Percentiles rank a stretch among this genome's conserved stretches.
Conservation (phyloP, 2,113 vertebrate genomes). For the Camarhynchus parvulus region DNA sequence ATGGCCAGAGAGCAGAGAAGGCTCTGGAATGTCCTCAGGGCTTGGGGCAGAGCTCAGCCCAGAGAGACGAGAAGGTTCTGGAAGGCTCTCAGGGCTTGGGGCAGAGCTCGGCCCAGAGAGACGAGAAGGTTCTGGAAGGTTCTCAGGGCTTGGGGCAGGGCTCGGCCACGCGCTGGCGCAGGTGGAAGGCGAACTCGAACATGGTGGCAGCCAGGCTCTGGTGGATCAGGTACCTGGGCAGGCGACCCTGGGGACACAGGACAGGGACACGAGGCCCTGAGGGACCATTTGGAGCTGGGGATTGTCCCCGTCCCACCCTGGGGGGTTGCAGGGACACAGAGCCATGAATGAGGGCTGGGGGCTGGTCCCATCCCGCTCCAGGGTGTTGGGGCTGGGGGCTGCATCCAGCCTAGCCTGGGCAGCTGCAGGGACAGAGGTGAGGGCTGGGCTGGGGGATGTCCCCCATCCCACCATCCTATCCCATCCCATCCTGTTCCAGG, state of each 20-base stretch:
- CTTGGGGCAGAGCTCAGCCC: no score
- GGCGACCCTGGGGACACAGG: constrained; percentile 79
- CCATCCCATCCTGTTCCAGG: no score
- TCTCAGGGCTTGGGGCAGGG: no score
- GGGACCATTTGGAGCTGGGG: rapidly evolving
- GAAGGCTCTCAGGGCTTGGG: no score
- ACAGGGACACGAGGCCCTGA: rapidly evolving
- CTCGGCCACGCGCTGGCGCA: constrained; percentile 85
- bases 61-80: background rate
- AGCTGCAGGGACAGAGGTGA: background rate
- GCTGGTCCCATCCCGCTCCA: background rate
- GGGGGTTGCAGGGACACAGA: background rate
- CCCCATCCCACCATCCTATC: no score
- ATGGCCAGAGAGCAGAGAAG: no score
- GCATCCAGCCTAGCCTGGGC: background rate
- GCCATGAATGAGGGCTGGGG: background rate
- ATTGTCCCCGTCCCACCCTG: rapidly evolving
- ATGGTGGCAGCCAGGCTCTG: constrained; percentile 95
- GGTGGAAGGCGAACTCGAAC: constrained; percentile 93
- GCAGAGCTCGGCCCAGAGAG: constrained; percentile 32
- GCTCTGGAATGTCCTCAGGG: no score
- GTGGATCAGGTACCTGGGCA: constrained; percentile 96
- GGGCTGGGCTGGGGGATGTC: background rate
- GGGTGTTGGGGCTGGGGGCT: background rate
- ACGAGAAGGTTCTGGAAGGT: background rate